These are phyloP conservation scores for Drosophila longiperda DNA, from an alignment of 2,888 invertebrate species.

Conservation along the genomic window DNA sequence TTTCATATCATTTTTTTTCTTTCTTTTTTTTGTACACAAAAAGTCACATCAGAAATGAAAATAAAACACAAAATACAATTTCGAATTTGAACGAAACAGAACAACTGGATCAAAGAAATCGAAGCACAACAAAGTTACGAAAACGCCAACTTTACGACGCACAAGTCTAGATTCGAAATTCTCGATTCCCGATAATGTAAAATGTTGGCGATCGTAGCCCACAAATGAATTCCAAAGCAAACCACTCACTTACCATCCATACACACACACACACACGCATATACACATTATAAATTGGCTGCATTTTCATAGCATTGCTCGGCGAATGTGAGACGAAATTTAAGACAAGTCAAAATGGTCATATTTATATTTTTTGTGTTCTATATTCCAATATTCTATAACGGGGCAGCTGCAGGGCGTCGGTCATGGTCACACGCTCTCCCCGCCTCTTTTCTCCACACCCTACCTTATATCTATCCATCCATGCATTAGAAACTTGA, in stretches of 20 bases:
- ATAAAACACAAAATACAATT: conserved; percentile 43
- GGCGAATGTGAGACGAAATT: conserved; percentile 22
- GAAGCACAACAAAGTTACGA: conserved; percentile 7
- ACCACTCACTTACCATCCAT: neutral
- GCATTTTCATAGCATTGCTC: conserved; percentile 3
- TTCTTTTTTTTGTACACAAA: conserved; percentile 25
- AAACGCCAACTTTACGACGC: neutral
- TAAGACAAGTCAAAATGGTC: conserved; percentile 4
- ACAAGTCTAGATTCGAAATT: neutral
- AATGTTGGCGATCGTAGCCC: neutral
- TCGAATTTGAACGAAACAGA: conserved; percentile 33
- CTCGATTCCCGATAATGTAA: neutral
- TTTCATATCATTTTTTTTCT: conserved; percentile 13
- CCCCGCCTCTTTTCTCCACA: neutral
- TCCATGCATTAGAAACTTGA: conserved; percentile 54
- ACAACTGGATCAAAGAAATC: conserved; percentile 19
- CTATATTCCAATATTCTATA: conserved; percentile 30
- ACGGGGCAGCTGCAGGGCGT: conserved; percentile 27
- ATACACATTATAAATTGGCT: neutral
- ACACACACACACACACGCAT: neutral
- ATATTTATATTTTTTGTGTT: neutral
- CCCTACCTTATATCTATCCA: neutral
- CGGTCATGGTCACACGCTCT: conserved; percentile 39
- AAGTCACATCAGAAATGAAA: conserved; percentile 36
- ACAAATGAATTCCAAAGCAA: neutral